A percentile compares a stretch with the other conserved stretches of the same genome.
Conservation (phyloP, 2,113 vertebrate species). For the Silurus asotus region DNA sequence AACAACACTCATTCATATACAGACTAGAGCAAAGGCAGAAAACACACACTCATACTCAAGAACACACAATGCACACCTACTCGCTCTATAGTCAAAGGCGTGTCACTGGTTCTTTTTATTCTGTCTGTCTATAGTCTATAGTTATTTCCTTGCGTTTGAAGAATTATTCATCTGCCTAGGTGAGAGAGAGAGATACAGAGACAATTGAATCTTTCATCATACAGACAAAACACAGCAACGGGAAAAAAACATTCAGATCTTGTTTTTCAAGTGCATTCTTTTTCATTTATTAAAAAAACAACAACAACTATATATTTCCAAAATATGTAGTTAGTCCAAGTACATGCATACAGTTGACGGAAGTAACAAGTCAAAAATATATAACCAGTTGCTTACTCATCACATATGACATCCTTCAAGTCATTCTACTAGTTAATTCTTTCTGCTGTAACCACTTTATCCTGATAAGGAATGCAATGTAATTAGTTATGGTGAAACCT, state of each 20-base stretch:
- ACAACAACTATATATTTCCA: not conserved
- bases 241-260: not conserved
- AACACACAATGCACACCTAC: constrained; percentile 2
- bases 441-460: not conserved
- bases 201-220: not conserved
- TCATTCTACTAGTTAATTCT: not conserved
- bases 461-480: not conserved
- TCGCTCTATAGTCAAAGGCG: not conserved
- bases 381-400: not conserved
- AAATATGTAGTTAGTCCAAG: not conserved
- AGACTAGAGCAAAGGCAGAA: constrained; percentile 10
- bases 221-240: not conserved
- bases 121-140: constrained; percentile 28
- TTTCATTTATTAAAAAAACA: not conserved
- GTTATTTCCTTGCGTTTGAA: constrained; percentile 41
- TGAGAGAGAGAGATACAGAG: constrained; percentile 17
- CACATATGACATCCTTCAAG: not conserved
- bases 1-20: not conserved
- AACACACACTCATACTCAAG: not conserved
- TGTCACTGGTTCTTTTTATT: constrained; percentile 30
- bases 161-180: constrained; percentile 21
- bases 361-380: not conserved
- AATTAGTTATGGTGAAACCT: not conserved
- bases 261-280: not conserved
- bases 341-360: not conserved